Conservation (phyloP, 2,888 invertebrate species). For the Diplolepis rosae region DNA sequence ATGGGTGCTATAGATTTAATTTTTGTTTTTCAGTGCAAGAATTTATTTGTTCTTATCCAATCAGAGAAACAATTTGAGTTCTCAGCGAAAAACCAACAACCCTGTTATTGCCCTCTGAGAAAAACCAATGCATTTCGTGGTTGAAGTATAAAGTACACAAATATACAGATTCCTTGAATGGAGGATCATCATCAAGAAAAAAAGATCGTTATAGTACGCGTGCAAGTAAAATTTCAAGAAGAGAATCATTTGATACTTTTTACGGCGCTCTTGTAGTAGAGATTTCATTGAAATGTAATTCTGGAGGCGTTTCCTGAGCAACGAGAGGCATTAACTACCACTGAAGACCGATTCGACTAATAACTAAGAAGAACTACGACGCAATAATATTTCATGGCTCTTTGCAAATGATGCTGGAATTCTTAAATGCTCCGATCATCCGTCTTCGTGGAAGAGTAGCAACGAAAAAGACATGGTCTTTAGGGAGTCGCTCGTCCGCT, state of each 20-base stretch:
- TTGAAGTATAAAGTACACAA: conserved; percentile 4
- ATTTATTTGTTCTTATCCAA: conserved; percentile 14
- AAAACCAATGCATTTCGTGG: conserved; percentile 2
- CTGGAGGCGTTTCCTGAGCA: conserved; percentile 12
- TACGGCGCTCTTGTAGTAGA: background rate
- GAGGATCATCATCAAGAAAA: background rate
- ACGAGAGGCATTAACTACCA: conserved; percentile 17
- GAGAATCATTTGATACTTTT: background rate
- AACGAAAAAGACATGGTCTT: conserved; percentile 12
- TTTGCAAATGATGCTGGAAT: conserved; percentile 8
- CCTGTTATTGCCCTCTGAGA: conserved; percentile 21
- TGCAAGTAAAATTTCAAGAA: conserved; percentile 9
- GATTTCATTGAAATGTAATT: conserved; percentile 8
- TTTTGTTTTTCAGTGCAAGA: too few relatives aligned
- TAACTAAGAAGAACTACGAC: conserved; percentile 22
- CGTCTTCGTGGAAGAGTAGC: conserved; percentile 23
- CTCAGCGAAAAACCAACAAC: conserved; percentile 6
- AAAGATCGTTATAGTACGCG: background rate
- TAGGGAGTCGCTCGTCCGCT: conserved; percentile 4
- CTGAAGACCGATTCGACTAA: conserved; percentile 25
- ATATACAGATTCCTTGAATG: conserved; percentile 5
- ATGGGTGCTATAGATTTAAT: too few relatives aligned
- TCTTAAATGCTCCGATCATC: conserved; percentile 17
- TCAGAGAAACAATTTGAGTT: background rate
- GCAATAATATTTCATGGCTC: conserved; percentile 20